These are phyloP conservation scores for Temnothorax curvispinosus DNA, from an alignment of 1,140 invertebrate genomes.

Conservation along the genomic window DNA sequence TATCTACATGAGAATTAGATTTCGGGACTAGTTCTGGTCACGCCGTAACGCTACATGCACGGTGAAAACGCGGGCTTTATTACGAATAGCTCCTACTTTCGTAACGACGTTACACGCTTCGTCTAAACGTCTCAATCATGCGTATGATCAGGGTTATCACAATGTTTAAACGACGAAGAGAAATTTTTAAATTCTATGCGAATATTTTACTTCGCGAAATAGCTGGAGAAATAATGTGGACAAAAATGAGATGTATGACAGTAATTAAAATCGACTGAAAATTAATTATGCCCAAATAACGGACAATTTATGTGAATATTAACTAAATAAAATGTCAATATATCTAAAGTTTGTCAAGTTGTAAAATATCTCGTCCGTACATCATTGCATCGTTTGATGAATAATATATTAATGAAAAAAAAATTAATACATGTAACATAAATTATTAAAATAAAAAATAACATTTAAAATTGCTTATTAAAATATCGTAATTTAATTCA, in stretches of 20 bases:
- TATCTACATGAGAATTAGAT: constrained; percentile 4
- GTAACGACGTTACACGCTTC: constrained; percentile 44
- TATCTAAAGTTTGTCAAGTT: constrained; percentile 21
- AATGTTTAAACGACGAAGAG: constrained; percentile 41
- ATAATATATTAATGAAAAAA: constrained; percentile 32
- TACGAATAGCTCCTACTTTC: constrained; percentile 32
- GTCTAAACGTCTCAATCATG: constrained; percentile 13
- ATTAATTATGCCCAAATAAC: not conserved
- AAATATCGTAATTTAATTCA: constrained; percentile 41
- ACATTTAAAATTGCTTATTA: not conserved
- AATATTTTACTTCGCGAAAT: not conserved
- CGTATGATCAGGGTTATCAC: constrained; percentile 21
- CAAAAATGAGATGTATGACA: not conserved
- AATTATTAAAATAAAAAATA: constrained; percentile 36
- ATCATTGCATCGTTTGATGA: not conserved
- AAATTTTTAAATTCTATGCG: not conserved
- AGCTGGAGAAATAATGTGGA: not conserved
- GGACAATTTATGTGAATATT: constrained; percentile 3
- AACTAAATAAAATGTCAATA: constrained; percentile 19
- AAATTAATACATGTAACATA: not conserved
- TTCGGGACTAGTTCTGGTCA: not conserved
- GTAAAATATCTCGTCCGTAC: not conserved
- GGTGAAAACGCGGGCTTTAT: constrained; percentile 38
- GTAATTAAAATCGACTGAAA: not conserved
- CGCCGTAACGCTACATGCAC: not conserved